These are phyloP conservation scores for Champsocephalus gunnari DNA, from an alignment of 2,797 vertebrate genomes.

Conservation along the genomic window DNA sequence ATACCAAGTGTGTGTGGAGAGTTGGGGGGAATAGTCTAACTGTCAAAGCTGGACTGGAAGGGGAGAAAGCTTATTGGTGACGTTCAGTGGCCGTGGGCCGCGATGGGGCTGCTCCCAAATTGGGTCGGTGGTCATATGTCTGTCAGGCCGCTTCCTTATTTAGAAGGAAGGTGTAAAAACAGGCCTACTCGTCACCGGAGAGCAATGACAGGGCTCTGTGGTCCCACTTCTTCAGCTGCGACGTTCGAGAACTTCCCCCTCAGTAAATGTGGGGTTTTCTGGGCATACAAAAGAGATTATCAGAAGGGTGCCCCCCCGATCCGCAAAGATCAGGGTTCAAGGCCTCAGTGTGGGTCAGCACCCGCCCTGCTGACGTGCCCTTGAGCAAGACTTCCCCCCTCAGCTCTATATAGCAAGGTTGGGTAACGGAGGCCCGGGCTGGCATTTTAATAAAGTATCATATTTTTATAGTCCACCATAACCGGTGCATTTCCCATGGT, in stretches of 20 bases:
- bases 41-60: conserved; percentile 74
- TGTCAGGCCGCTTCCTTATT: conserved; percentile 89
- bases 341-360: conserved; percentile 11
- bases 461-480: conserved; percentile 18
- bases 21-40: conserved; percentile 53
- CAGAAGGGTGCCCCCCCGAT: conserved; percentile 15
- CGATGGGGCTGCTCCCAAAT: conserved; percentile 84
- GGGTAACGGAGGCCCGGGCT: conserved; percentile 4
- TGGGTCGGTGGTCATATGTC: conserved; percentile 85
- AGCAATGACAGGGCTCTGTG: conserved; percentile 82
- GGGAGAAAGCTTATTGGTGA: conserved; percentile 80
- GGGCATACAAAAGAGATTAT: not conserved
- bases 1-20: conserved; percentile 63
- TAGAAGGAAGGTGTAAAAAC: conserved; percentile 92
- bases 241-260: conserved; percentile 58
- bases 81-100: conserved; percentile 68
- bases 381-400: conserved; percentile 47
- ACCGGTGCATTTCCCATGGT: conserved; percentile 23
- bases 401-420: conserved; percentile 3
- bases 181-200: conserved; percentile 85
- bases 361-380: conserved; percentile 50
- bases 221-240: conserved; percentile 73
- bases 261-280: conserved; percentile 9
- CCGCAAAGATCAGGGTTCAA: conserved; percentile 44
- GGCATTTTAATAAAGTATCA: conserved; percentile 43